These are phyloP conservation scores for Numenius arquata DNA, from an alignment of 2,113 vertebrate species.

Conservation along the genomic window DNA sequence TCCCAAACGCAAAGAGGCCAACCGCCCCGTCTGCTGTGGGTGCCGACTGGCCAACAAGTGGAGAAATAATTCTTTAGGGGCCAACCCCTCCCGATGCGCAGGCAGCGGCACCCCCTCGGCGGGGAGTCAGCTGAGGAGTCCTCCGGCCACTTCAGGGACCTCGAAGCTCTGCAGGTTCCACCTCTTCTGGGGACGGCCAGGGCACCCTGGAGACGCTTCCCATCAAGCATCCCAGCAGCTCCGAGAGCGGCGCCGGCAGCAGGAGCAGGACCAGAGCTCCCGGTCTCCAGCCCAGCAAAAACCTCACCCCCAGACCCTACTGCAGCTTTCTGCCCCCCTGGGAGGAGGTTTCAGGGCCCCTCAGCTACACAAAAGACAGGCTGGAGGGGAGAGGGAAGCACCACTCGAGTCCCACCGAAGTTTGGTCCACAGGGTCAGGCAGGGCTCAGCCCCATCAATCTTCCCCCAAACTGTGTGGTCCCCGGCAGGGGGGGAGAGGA, in stretches of 20 bases:
- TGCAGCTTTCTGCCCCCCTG: neutral
- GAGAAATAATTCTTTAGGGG: neutral
- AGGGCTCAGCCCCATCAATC: conserved; percentile 19
- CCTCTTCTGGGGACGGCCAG: neutral
- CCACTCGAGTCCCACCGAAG: neutral
- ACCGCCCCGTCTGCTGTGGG: rapidly evolving
- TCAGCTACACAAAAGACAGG: neutral
- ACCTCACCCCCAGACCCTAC: neutral
- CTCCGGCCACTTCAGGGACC: neutral
- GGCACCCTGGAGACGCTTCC: neutral
- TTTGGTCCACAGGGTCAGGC: neutral
- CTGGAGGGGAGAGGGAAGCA: neutral
- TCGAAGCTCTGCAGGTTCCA: neutral
- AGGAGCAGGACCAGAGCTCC: neutral
- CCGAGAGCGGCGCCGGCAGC: neutral
- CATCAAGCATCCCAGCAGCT: neutral
- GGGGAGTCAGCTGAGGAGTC: neutral
- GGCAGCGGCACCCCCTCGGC: rapidly evolving
- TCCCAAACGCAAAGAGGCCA: neutral
- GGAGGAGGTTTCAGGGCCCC: neutral
- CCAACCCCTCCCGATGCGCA: neutral
- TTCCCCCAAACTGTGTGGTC: conserved; percentile 3
- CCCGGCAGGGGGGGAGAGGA: neutral
- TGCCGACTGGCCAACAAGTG: rapidly evolving
- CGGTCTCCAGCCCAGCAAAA: neutral